Percentiles rank a stretch among this genome's conserved stretches.
phyloP scores from a whole-genome alignment of 2,888 invertebrate species.

The Ornithoptera alexandrae region DNA sequence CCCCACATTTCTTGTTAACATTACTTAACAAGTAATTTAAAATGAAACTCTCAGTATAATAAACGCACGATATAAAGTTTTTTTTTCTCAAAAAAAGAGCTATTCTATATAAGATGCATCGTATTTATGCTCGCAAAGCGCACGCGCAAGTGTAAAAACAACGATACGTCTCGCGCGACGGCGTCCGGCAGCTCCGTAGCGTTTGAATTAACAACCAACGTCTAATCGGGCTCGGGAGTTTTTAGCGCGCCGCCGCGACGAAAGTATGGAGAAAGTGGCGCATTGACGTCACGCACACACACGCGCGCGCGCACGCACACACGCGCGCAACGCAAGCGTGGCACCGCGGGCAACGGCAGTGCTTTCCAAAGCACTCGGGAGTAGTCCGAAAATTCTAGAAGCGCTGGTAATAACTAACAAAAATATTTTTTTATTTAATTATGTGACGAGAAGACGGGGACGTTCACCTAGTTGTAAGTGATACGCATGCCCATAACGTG shows the following conservation, averaged over 20 bases:
- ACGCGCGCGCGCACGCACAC: conserved; percentile 62
- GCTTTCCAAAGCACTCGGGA: not conserved
- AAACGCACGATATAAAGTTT: not conserved
- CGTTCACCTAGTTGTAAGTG: no score
- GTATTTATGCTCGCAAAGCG: conserved; percentile 1
- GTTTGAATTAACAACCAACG: conserved; percentile 70
- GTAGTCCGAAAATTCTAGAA: no score
- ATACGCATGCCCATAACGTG: no score
- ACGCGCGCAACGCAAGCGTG: conserved; percentile 68
- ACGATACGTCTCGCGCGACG: conserved; percentile 67
- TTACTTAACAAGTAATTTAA: not conserved
- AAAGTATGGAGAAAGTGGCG: conserved; percentile 80
- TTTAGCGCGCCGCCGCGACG: conserved; percentile 76
- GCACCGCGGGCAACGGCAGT: conserved; percentile 43
- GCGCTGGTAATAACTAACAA: no score
- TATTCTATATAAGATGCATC: conserved; percentile 26
- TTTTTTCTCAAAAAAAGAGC: not conserved
- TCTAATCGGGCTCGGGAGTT: conserved; percentile 66
- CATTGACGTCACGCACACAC: conserved; percentile 77
- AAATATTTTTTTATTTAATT: no score
- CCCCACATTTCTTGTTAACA: not conserved
- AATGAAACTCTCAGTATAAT: not conserved
- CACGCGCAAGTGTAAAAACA: conserved; percentile 50
- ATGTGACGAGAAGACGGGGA: no score
- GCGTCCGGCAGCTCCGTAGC: conserved; percentile 65